These are phyloP conservation scores for Ascaphus truei DNA, from an alignment of 2,113 vertebrate species.

Conservation along the genomic window DNA sequence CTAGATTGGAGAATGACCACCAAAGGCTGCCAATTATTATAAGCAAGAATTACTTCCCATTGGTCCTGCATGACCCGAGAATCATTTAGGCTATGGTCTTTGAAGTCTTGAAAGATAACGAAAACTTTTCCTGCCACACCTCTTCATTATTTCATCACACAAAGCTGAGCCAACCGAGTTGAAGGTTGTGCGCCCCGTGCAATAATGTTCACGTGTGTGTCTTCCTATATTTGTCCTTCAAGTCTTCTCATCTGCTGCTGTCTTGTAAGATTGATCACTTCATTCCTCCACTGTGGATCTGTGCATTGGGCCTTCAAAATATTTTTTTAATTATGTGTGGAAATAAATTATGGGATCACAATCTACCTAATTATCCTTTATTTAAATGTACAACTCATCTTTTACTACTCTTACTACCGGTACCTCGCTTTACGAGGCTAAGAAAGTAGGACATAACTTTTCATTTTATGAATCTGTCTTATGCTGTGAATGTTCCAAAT, in stretches of 20 bases:
- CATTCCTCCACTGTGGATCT: background rate
- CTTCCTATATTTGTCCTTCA: conserved; percentile 18
- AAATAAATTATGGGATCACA: conserved; percentile 14
- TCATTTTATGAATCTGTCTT: conserved; percentile 33
- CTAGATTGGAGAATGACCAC: no score
- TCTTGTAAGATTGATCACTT: background rate
- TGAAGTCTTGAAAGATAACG: background rate
- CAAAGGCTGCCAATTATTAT: no score
- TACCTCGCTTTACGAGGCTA: conserved; percentile 24
- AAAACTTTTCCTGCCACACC: background rate
- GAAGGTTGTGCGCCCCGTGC: background rate
- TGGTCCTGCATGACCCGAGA: no score
- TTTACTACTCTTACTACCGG: conserved; percentile 27
- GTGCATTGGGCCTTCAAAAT: conserved; percentile 2
- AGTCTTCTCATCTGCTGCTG: background rate
- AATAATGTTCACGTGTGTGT: background rate
- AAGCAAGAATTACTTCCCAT: no score
- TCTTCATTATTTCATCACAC: background rate
- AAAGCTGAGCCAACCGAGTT: background rate
- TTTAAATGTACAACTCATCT: conserved; percentile 27
- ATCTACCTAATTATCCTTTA: conserved; percentile 29
- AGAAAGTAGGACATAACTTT: conserved; percentile 33
- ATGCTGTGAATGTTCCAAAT: conserved; percentile 9
- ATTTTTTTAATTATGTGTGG: conserved; percentile 1
- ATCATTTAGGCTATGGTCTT: background rate